A percentile compares a stretch with the other conserved stretches of the same genome.
phyloP scores from a whole-genome alignment of 2,113 vertebrate genomes.

The Oceanodroma tethys region DNA sequence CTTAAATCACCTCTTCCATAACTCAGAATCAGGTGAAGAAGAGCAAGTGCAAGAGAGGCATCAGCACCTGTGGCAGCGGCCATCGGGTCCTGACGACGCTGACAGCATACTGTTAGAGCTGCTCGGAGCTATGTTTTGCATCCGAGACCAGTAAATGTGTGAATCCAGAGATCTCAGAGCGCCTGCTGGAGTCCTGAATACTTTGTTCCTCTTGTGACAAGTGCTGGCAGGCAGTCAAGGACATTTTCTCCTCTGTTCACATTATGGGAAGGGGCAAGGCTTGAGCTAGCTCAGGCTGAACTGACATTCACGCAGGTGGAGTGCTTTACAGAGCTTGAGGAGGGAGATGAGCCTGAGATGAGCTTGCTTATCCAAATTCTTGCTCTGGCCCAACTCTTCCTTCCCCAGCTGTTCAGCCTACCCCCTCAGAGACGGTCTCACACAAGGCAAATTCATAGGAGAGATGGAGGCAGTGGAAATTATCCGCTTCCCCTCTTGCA shows the following conservation, averaged over 20 bases:
- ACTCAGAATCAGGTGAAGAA: background rate
- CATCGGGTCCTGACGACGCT: rapidly evolving
- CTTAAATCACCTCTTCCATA: background rate
- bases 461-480: background rate
- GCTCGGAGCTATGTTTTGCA: background rate
- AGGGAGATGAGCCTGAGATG: background rate
- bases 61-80: background rate
- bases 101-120: background rate
- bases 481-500: background rate
- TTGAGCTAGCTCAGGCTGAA: background rate
- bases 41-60: background rate
- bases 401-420: rapidly evolving
- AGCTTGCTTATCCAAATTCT: background rate
- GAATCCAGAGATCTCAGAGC: background rate
- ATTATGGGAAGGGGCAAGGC: background rate
- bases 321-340: background rate
- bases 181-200: background rate
- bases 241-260: background rate
- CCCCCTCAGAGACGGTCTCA: background rate
- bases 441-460: background rate
- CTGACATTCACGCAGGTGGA: background rate
- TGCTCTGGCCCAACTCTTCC: background rate
- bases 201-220: background rate
- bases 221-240: background rate
- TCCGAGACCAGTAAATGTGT: background rate